Evolutionary conservation across 2,888 invertebrate genomes (phyloP), one percentile per base, ranked within the genome.

Genomic region (Drosophila melanocephala): DNA sequence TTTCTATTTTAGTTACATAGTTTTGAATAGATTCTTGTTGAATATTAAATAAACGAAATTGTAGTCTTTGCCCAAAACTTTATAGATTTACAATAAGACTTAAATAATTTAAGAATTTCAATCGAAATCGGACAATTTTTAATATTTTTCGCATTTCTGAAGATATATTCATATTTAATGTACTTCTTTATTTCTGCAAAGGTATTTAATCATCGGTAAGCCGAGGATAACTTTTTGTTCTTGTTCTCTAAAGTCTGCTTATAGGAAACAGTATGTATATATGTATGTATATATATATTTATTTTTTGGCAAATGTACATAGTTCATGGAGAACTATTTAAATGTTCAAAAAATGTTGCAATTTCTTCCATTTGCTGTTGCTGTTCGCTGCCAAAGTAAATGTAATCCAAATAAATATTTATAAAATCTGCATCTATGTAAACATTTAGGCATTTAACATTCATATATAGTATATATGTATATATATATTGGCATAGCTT

Each of bases 341-440:
- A 63, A 47, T 57, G 50, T n/a, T 81, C n/a, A 35, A 77, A 75
- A 75, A 70, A 44, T 50, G 50, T 68, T 65, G 58, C 67, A 65
- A 66, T 57, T 51, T 47, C 37, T 26, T 57, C 28, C 53, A 47
- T 35, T 53, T 51, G 33, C 33, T 33, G 22, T 37, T 51, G 52
- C 51, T 63, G 22, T 50, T 71, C 39, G 19, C 56, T 60, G 50
- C 58, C 74, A 79, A 81, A 65, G 72, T 75, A 72, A 80, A 65
- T 37, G 35, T 67, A 75, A 65, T 72, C 56, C 26, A 80, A 80
- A 72, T 68, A 77, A 77, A 77, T 62, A 58, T 58, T 63, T 75
- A 79, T 71, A 82, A 89, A 81, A 79, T 64, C 37, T 70, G 57
- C 42, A 44, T 52, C 61, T 66, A 74, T 81, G 68, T 81, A 44